These are phyloP conservation scores for Chaenodraco wilsoni DNA, from an alignment of 2,797 vertebrate species.

Conservation along the genomic window DNA sequence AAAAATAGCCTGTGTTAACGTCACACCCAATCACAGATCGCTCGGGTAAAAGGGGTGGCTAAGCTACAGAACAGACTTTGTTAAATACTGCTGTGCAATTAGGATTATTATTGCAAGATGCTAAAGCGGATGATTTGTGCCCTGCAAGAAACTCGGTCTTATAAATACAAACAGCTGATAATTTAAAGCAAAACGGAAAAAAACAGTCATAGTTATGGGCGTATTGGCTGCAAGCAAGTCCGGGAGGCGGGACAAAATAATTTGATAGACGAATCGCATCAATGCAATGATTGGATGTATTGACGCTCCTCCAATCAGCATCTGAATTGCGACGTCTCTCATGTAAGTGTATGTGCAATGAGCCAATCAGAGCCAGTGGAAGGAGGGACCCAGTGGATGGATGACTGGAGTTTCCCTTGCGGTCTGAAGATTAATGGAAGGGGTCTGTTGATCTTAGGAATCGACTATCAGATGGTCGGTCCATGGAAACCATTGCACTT, in stretches of 20 bases:
- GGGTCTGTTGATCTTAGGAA: constrained; percentile 83
- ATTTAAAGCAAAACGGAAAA: constrained; percentile 42
- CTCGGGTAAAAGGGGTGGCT: constrained; percentile 63
- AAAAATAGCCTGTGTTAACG: constrained; percentile 84
- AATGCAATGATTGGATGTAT: constrained; percentile 39
- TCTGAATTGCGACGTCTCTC: constrained; percentile 19
- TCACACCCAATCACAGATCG: constrained; percentile 82
- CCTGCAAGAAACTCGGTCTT: not conserved
- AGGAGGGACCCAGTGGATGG: constrained; percentile 72
- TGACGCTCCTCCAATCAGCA: constrained; percentile 64
- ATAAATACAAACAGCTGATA: constrained; percentile 11
- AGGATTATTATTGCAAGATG: constrained; percentile 2
- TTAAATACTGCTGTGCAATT: constrained; percentile 25
- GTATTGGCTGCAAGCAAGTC: constrained; percentile 65
- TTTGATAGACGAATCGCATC: constrained; percentile 70
- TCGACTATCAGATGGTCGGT: constrained; percentile 76
- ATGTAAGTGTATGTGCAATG: not conserved
- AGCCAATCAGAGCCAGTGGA: constrained; percentile 65
- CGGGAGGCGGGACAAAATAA: constrained; percentile 60
- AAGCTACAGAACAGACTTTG: constrained; percentile 45
- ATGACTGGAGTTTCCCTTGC: constrained; percentile 87
- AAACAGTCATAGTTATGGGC: constrained; percentile 52
- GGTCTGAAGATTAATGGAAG: constrained; percentile 87
- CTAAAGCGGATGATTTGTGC: not conserved
- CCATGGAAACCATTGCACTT: constrained; percentile 67